These are phyloP conservation scores for Galerucella nymphaeae DNA, from an alignment of 2,888 invertebrate species.

Conservation along the genomic window DNA sequence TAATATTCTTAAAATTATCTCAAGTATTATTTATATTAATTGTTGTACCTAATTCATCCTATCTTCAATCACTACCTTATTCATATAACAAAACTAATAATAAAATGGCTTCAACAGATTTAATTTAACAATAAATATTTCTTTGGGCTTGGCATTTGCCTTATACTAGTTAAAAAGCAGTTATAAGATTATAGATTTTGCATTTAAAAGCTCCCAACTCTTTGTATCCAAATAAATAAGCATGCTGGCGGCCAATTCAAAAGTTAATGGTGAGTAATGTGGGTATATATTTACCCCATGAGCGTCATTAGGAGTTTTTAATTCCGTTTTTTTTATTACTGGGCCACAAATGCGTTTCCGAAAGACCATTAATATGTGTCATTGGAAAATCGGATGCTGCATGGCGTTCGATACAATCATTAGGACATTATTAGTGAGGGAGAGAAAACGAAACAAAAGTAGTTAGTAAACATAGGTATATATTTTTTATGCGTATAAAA, in stretches of 20 bases:
- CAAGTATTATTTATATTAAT: no score
- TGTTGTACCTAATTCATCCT: no score
- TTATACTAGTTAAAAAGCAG: no score
- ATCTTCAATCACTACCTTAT: no score
- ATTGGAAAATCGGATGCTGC: constrained; percentile 20
- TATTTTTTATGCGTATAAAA: no score
- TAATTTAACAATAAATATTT: no score
- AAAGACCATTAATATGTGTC: constrained; percentile 55
- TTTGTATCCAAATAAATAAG: not conserved
- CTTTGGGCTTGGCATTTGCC: no score
- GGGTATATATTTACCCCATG: constrained; percentile 53
- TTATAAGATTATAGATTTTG: no score
- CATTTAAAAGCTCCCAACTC: not conserved
- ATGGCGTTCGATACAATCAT: constrained; percentile 21
- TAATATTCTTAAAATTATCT: no score
- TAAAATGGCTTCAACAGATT: no score
- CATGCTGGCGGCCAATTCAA: constrained; percentile 48
- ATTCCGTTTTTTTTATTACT: constrained; percentile 60
- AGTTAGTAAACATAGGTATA: not conserved
- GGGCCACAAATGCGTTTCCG: constrained; percentile 48
- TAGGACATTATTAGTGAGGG: not conserved
- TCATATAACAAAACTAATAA: no score
- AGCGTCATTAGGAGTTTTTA: constrained; percentile 62
- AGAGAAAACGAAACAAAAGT: not conserved
- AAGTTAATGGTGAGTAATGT: constrained; percentile 58